These are phyloP conservation scores for Hiodon tergisus DNA, from an alignment of 2,113 vertebrate genomes.

Conservation along the genomic window DNA sequence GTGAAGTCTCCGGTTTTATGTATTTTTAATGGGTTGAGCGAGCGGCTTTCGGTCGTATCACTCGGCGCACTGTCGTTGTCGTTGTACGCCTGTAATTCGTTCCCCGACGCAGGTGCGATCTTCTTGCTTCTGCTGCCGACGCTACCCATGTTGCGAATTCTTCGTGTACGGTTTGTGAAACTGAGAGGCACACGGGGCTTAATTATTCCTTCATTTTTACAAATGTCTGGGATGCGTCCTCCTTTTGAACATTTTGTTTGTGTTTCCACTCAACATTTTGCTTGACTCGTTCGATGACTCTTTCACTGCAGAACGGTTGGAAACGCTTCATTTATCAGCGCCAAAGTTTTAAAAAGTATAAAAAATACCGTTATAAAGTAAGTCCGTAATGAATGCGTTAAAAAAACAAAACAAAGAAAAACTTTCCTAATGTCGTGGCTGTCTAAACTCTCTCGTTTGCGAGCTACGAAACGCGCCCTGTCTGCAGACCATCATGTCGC, in stretches of 20 bases:
- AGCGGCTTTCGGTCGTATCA: conserved; percentile 23
- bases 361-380: background rate
- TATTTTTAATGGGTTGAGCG: conserved; percentile 32
- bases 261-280: conserved; percentile 4
- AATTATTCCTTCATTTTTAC: background rate
- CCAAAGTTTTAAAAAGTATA: background rate
- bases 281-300: background rate
- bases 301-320: conserved; percentile 15
- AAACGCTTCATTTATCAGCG: background rate
- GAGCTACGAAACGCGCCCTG: background rate
- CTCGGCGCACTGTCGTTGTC: background rate
- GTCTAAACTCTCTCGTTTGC: background rate
- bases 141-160: conserved; percentile 51
- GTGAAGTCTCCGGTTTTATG: conserved; percentile 18
- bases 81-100: conserved; percentile 30
- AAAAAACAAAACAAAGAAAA: background rate
- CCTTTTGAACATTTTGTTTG: background rate
- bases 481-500: background rate
- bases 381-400: background rate
- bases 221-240: background rate
- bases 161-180: background rate
- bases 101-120: conserved; percentile 53
- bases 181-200: background rate
- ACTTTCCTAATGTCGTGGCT: background rate
- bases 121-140: conserved; percentile 57